Evolutionary conservation across 2,888 invertebrate genomes (phyloP), one percentile per base, ranked within the genome.

Genomic region (Cremastobaeus sp.): DNA sequence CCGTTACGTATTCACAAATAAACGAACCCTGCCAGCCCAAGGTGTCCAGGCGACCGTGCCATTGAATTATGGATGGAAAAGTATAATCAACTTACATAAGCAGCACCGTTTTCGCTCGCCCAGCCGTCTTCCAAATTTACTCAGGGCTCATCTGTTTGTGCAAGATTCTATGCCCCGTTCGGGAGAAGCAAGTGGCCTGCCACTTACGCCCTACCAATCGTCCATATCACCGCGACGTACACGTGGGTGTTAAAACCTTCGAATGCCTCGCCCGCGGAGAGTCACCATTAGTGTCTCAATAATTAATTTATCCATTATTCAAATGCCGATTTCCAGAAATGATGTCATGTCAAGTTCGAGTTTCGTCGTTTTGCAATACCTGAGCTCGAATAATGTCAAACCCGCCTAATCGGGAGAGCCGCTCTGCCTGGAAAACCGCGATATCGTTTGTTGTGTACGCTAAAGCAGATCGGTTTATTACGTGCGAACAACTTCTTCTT

Each of bases 191-290:
- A 62, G 17, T 39, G 45, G 69, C 32, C 57, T 45, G 57, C 70
- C 54, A 48, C 60, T 66, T 41, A 55, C 47, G 60, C 55, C 48
- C 39, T 28, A 48, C 59, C 59, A 50, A 39, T 57, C 59, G 45
- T 54, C 17, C 52, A 47, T 68, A 73, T 73, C 68, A 41, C 60
- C 54, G 41, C 54, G 37, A 48, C 59, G 45, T 54, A 54, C 73
- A 74, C 73, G 73, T 74, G 73, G 73, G 73, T 62, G 68, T 68
- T 28, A 52, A 70, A 71, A 64, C 71, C 71, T 71, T 66, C 68
- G 50, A 66, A 73, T 54, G 18, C 47, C 28, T 34, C 14, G 41
- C 55, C 47, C 65, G 18, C 21, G 35, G 18, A 39, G 52, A 65
- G 37, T 52, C 57, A 18, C 37, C 35, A 57, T 45, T 37, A 39